Percentiles rank a stretch among this genome's conserved stretches.
phyloP scores from a whole-genome alignment of 2,797 vertebrate species.

The Buceros bicornis region DNA sequence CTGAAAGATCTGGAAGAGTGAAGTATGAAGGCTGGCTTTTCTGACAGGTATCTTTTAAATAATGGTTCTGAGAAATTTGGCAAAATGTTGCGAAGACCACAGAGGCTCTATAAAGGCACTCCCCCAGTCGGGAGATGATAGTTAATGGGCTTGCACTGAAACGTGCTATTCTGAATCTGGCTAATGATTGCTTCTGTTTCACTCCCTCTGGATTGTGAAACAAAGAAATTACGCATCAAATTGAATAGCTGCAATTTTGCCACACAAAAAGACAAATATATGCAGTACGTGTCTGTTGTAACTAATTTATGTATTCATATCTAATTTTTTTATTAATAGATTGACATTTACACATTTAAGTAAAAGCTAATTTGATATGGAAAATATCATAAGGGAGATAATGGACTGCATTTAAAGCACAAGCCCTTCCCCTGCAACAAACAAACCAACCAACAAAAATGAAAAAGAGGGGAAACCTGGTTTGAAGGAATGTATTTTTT shows the following conservation, averaged over 20 bases:
- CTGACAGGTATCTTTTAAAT: not conserved
- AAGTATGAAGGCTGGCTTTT: not conserved
- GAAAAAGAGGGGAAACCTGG: not conserved
- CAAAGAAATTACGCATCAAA: not conserved
- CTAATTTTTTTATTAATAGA: not conserved
- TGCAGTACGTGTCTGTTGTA: not conserved
- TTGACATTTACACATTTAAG: not conserved
- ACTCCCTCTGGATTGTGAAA: not conserved
- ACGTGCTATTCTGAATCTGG: not conserved
- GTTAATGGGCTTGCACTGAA: not conserved
- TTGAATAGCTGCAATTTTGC: not conserved
- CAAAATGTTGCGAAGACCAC: not conserved
- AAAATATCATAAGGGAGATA: not conserved
- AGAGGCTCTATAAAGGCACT: not conserved
- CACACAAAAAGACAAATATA: not conserved
- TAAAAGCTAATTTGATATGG: not conserved
- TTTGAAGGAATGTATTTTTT: not conserved
- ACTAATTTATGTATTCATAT: not conserved
- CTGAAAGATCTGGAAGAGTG: not conserved
- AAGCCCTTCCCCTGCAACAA: not conserved
- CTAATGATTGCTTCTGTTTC: not conserved
- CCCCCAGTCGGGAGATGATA: not conserved
- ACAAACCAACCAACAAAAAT: not conserved
- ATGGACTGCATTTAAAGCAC: not conserved
- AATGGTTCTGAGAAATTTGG: not conserved